These are phyloP conservation scores for Heptranchias perlo DNA, from an alignment of 2,113 vertebrate species.

Conservation along the genomic window DNA sequence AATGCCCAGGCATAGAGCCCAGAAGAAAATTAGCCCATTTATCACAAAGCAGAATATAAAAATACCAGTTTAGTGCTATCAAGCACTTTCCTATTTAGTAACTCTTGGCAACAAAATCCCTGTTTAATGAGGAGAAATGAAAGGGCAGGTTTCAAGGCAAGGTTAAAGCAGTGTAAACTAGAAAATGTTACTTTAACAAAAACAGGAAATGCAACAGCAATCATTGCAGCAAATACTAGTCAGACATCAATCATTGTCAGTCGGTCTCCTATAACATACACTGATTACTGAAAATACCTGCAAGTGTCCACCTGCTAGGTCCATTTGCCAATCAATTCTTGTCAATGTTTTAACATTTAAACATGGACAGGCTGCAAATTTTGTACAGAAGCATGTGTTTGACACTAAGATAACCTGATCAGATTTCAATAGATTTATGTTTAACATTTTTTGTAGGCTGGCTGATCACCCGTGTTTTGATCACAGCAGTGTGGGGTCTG, in stretches of 20 bases:
- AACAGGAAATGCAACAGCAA: background rate
- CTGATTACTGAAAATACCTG: background rate
- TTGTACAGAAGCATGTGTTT: background rate
- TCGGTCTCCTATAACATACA: background rate
- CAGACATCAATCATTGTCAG: constrained; percentile 11
- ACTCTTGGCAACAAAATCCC: background rate
- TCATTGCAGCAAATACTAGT: background rate
- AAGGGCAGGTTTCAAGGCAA: background rate
- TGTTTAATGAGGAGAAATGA: constrained; percentile 24
- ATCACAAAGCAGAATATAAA: background rate
- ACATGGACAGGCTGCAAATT: background rate
- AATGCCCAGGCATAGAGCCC: background rate
- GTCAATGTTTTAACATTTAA: background rate
- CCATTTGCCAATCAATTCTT: background rate
- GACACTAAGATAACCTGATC: background rate
- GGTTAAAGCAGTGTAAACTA: background rate
- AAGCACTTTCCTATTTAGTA: background rate
- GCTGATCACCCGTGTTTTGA: too few species aligned
- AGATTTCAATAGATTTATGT: background rate
- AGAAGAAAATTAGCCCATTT: constrained; percentile 27
- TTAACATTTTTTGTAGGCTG: too few species aligned
- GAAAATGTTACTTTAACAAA: background rate
- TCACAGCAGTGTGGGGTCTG: too few species aligned
- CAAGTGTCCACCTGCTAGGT: background rate
- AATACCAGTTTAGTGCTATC: background rate